These are phyloP conservation scores for Drosophila asahinai DNA, from an alignment of 1,140 invertebrate species.

Conservation along the genomic window DNA sequence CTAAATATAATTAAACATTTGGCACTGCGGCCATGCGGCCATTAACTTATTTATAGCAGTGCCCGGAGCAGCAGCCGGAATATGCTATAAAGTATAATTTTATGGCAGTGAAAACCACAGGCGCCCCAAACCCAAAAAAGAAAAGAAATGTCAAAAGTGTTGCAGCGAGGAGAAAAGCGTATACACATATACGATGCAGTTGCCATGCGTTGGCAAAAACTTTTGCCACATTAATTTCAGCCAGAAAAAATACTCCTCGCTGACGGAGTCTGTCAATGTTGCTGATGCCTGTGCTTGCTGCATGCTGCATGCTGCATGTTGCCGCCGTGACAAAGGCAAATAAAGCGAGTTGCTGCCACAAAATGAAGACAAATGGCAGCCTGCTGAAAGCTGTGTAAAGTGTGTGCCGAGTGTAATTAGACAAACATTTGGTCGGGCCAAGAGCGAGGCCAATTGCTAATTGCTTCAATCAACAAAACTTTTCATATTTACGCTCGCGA, in stretches of 20 bases:
- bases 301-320: slow-evolving; percentile 59
- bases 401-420: slow-evolving; percentile 70
- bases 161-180: not conserved
- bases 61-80: slow-evolving; percentile 36
- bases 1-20: slow-evolving; percentile 71
- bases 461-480: slow-evolving; percentile 79
- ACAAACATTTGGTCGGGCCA: slow-evolving; percentile 76
- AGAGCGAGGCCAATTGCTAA: slow-evolving; percentile 72
- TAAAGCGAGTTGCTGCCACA: slow-evolving; percentile 60
- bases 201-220: slow-evolving; percentile 60
- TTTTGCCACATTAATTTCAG: slow-evolving; percentile 80
- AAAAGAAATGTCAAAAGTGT: slow-evolving; percentile 59
- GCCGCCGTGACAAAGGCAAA: slow-evolving; percentile 74
- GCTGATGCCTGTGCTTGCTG: slow-evolving; percentile 30
- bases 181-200: slow-evolving; percentile 23
- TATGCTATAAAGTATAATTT: slow-evolving; percentile 74
- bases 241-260: slow-evolving; percentile 36
- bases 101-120: slow-evolving; percentile 71
- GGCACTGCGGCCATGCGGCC: slow-evolving; percentile 28
- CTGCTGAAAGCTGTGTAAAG: slow-evolving; percentile 82
- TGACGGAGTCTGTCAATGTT: slow-evolving; percentile 63
- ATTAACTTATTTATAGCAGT: slow-evolving; percentile 72
- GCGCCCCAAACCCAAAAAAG: slow-evolving; percentile 13
- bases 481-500: slow-evolving; percentile 42
- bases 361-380: slow-evolving; percentile 80